Percentiles rank a stretch among this genome's conserved stretches.
Conservation (phyloP, 64 coral and sea anemone species). For the Cladopsammia gracilis region DNA sequence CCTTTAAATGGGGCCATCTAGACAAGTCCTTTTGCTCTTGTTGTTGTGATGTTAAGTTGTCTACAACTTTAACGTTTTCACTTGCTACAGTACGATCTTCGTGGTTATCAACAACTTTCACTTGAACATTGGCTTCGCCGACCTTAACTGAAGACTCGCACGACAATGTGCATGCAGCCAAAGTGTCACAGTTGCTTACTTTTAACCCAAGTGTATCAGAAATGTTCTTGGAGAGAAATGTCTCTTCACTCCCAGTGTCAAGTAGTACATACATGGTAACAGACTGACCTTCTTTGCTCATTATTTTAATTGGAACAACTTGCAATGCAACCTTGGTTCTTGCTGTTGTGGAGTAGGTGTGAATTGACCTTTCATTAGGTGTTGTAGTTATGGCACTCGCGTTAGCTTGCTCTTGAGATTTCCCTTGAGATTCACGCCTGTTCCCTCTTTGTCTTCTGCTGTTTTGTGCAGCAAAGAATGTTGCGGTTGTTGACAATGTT, state of each 20-base stretch:
- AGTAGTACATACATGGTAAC: constrained; percentile 26
- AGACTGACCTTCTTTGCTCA: neutral
- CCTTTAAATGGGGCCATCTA: no score
- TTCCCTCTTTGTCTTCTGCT: neutral
- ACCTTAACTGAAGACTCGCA: constrained; percentile 28
- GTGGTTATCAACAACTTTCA: neutral
- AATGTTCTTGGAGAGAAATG: constrained; percentile 27
- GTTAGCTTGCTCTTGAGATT: neutral
- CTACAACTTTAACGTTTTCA: constrained; percentile 51
- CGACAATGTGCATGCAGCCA: constrained; percentile 24
- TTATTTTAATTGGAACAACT: constrained; percentile 31
- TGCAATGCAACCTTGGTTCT: constrained; percentile 1
- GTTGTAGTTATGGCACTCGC: neutral
- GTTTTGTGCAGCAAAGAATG: constrained; percentile 35
- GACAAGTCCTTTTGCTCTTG: constrained; percentile 36
- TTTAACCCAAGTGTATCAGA: constrained; percentile 19
- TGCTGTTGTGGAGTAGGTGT: neutral
- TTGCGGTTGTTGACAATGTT: constrained; percentile 11
- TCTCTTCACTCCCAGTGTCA: constrained; percentile 49
- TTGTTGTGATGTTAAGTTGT: constrained; percentile 52
- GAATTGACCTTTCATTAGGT: neutral
- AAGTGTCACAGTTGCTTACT: neutral
- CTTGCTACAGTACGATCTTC: neutral
- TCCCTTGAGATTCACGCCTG: neutral
- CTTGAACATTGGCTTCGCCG: constrained; percentile 2